Percentiles rank a stretch among this genome's conserved stretches.
These are phyloP conservation scores for Nycteola revayana DNA, from an alignment of 2,888 invertebrate species.

Conservation along the genomic window DNA sequence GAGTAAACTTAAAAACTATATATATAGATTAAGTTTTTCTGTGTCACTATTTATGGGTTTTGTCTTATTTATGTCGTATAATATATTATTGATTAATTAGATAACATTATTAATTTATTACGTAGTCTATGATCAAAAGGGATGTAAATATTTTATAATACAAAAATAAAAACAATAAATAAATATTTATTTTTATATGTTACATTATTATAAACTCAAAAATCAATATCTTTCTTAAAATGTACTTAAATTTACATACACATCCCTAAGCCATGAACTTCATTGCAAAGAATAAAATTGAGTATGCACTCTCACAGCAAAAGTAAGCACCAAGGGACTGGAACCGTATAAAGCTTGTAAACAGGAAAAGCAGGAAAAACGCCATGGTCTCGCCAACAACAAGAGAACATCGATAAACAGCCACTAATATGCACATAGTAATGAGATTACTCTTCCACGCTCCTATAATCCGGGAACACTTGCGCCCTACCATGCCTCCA, in stretches of 20 bases:
- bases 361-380: conserved; percentile 23
- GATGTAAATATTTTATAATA: no score
- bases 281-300: conserved; percentile 27
- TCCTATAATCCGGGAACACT: conserved; percentile 20
- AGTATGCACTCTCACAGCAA: conserved; percentile 9
- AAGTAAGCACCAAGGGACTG: conserved; percentile 13
- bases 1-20: no score
- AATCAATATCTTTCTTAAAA: no score
- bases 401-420: conserved; percentile 35
- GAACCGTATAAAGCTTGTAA: conserved; percentile 26
- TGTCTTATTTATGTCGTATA: no score
- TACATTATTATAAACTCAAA: no score
- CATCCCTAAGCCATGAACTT: conserved; percentile 1
- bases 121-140: no score
- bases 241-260: conserved; percentile 4
- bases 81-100: no score
- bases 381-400: conserved; percentile 15
- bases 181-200: no score
- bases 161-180: no score
- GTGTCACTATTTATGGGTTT: no score
- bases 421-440: conserved; percentile 36
- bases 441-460: conserved; percentile 30
- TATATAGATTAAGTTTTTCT: no score
- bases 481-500: conserved; percentile 31
- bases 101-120: no score